phyloP scores from a whole-genome alignment of 2,888 invertebrate genomes.

The Microctonus hyperodae region DNA sequence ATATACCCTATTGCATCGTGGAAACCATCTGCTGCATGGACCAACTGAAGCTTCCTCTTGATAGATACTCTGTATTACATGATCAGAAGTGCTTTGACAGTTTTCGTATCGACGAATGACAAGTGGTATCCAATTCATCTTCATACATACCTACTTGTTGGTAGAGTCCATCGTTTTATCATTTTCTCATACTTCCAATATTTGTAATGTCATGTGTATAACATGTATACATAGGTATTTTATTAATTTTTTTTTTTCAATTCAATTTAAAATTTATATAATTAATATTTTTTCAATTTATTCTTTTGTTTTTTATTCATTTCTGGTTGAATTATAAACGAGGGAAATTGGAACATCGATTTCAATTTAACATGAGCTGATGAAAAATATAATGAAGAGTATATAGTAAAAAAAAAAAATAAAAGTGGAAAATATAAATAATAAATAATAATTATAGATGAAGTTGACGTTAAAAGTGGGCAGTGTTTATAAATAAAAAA shows the following conservation, averaged over 20 bases:
- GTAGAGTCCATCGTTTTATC: slow-evolving; percentile 26
- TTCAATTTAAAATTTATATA: not conserved
- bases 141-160: slow-evolving; percentile 31
- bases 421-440: not conserved
- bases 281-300: not conserved
- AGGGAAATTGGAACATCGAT: not conserved
- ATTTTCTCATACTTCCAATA: slow-evolving; percentile 1
- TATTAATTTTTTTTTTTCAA: not conserved
- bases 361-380: not conserved
- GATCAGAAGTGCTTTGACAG: slow-evolving; percentile 29
- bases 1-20: slow-evolving; percentile 21
- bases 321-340: not conserved
- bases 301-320: not conserved
- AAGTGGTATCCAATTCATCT: slow-evolving; percentile 32
- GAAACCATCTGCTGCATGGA: slow-evolving; percentile 31
- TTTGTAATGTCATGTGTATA: not conserved
- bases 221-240: not conserved
- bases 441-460: not conserved
- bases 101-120: slow-evolving; percentile 33
- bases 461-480: not conserved
- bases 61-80: slow-evolving; percentile 34
- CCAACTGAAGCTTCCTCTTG: slow-evolving; percentile 24
- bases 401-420: not conserved
- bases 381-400: no score
- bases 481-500: no score